These are phyloP conservation scores for Tragelaphus scriptus DNA, from an alignment of 2,113 vertebrate species.

Conservation along the genomic window DNA sequence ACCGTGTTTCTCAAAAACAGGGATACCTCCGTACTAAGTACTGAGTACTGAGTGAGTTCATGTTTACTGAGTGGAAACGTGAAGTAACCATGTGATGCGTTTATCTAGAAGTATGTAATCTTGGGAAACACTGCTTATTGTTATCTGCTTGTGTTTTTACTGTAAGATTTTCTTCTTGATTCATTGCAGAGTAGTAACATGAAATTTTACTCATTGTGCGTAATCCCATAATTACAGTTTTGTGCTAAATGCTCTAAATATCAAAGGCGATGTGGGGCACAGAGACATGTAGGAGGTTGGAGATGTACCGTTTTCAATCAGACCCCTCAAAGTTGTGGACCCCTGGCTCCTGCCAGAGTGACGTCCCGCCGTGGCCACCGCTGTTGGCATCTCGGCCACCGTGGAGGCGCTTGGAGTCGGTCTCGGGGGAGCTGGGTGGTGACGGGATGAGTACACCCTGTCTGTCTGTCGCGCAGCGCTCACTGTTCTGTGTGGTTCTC, in stretches of 20 bases:
- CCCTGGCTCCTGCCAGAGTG: constrained; percentile 56
- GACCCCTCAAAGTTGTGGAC: constrained; percentile 56
- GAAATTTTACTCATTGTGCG: constrained; percentile 49
- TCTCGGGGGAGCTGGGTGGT: constrained; percentile 40
- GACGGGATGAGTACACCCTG: constrained; percentile 43
- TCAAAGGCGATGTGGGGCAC: constrained; percentile 37
- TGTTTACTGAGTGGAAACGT: background rate
- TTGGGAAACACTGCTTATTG: constrained; percentile 13
- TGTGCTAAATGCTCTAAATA: constrained; percentile 44
- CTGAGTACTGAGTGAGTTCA: background rate
- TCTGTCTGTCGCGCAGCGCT: constrained; percentile 37
- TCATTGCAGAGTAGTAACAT: constrained; percentile 41
- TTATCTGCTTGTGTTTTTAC: constrained; percentile 40
- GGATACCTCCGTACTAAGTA: background rate
- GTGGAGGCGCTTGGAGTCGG: constrained; percentile 49
- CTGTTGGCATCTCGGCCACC: constrained; percentile 57
- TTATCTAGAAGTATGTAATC: background rate
- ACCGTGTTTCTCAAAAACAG: background rate
- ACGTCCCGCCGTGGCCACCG: constrained; percentile 37
- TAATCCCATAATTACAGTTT: constrained; percentile 56
- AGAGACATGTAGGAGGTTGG: constrained; percentile 57
- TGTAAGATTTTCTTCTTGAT: constrained; percentile 39
- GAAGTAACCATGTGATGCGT: background rate
- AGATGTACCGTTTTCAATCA: constrained; percentile 61
- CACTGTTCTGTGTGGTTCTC: constrained; percentile 46